A percentile compares a stretch with the other conserved stretches of the same genome.
Evolutionary conservation across 2,113 vertebrate species (phyloP).

Genomic region (Ailurus styani): DNA sequence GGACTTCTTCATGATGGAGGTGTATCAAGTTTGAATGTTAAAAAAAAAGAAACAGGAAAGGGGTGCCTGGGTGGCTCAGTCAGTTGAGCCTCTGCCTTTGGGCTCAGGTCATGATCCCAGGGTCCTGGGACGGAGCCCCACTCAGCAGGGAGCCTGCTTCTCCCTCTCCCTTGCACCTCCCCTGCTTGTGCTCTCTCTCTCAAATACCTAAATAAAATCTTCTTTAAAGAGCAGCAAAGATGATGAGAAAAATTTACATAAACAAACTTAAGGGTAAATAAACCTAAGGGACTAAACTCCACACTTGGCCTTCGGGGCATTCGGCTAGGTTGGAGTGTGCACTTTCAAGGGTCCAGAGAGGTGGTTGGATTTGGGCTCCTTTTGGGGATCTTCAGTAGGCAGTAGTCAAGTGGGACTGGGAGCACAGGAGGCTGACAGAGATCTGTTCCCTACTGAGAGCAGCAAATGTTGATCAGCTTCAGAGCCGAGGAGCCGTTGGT

Average conservation of each 20-base stretch:
- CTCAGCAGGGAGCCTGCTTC: background rate
- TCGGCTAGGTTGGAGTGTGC: accelerated
- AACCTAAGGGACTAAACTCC: background rate
- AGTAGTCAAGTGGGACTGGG: too few species aligned
- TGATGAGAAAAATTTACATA: background rate
- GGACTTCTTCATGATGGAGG: background rate
- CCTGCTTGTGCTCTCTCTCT: background rate
- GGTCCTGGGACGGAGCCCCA: background rate
- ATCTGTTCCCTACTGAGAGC: background rate
- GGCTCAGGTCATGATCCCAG: background rate
- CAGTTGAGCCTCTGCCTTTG: background rate
- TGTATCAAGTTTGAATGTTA: background rate
- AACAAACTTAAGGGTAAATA: background rate
- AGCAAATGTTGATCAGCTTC: background rate
- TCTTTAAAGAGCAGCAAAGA: background rate
- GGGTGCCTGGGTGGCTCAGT: background rate
- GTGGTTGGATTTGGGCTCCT: background rate
- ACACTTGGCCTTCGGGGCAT: too few species aligned
- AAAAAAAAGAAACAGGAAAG: background rate
- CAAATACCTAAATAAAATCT: background rate
- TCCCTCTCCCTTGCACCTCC: background rate
- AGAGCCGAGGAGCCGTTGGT: background rate
- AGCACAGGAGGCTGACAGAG: background rate
- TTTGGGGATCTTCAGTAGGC: background rate
- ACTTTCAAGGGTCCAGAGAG: background rate